Evolutionary conservation across 2,888 invertebrate genomes (phyloP).

Genomic region (Pyrrhia umbra): DNA sequence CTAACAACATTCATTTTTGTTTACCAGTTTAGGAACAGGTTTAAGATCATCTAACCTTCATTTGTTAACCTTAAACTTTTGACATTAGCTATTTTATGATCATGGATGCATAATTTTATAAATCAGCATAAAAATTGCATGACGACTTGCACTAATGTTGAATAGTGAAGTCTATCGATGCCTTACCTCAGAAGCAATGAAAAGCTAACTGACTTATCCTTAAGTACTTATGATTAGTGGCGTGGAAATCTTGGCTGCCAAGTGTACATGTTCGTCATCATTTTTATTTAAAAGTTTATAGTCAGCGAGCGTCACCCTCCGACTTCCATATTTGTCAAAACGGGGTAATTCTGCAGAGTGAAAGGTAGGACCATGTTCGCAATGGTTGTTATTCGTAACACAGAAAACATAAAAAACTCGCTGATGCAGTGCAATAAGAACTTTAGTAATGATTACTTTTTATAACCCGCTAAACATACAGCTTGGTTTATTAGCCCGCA

Average conservation of each 20-base stretch:
- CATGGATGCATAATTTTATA: slow-evolving; percentile 16
- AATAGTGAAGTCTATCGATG: background rate
- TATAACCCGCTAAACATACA: slow-evolving; percentile 23
- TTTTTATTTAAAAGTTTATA: too few relatives aligned
- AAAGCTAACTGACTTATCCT: too few relatives aligned
- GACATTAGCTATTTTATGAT: slow-evolving; percentile 19
- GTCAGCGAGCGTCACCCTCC: too few relatives aligned
- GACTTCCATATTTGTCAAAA: background rate
- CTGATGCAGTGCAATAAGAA: slow-evolving; percentile 1
- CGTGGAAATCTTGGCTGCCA: background rate
- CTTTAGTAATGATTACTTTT: slow-evolving; percentile 4
- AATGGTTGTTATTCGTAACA: background rate
- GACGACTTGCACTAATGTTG: slow-evolving; percentile 8
- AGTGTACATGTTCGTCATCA: background rate
- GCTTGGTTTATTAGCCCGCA: slow-evolving; percentile 30
- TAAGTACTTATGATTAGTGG: background rate
- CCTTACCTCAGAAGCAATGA: too few relatives aligned
- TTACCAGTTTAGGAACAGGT: background rate
- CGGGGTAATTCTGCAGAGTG: background rate
- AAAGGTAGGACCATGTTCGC: background rate
- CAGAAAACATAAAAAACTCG: slow-evolving; percentile 2
- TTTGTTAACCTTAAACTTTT: slow-evolving; percentile 33
- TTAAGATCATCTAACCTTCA: slow-evolving; percentile 31
- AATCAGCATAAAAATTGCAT: slow-evolving; percentile 21
- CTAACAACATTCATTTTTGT: too few relatives aligned